Percentiles rank a stretch among this genome's conserved stretches.
phyloP scores from a whole-genome alignment of 2,888 invertebrate genomes.

The Drosophila quinaria region DNA sequence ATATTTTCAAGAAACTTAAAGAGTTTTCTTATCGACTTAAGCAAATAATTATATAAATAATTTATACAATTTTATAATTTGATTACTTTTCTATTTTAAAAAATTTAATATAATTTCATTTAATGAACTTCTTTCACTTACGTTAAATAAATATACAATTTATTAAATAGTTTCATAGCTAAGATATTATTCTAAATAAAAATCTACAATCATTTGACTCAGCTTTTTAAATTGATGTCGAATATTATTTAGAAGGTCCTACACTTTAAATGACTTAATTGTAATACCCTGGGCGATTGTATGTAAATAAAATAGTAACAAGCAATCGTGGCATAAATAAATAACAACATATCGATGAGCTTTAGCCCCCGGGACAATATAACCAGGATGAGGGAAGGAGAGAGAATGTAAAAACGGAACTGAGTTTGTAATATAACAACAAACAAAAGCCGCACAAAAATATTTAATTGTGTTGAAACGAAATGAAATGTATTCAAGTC shows the following conservation, averaged over 20 bases:
- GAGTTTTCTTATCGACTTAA: no score
- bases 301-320: slow-evolving; percentile 31
- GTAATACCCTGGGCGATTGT: slow-evolving; percentile 14
- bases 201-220: not conserved
- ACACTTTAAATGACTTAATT: slow-evolving; percentile 12
- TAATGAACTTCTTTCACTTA: no score
- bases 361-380: slow-evolving; percentile 14
- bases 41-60: no score
- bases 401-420: not conserved
- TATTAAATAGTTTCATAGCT: not conserved
- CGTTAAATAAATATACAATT: no score
- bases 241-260: not conserved
- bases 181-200: not conserved
- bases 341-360: slow-evolving; percentile 56
- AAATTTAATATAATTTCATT: no score
- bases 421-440: slow-evolving; percentile 30
- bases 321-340: slow-evolving; percentile 70
- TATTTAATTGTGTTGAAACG: slow-evolving; percentile 73
- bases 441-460: slow-evolving; percentile 57
- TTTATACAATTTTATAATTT: no score
- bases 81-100: no score
- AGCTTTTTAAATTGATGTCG: not conserved
- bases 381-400: not conserved
- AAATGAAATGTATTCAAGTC: slow-evolving; percentile 52
- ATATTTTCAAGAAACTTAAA: no score